These are phyloP conservation scores for Drosophila merina DNA, from an alignment of 2,888 invertebrate genomes.

Conservation along the genomic window DNA sequence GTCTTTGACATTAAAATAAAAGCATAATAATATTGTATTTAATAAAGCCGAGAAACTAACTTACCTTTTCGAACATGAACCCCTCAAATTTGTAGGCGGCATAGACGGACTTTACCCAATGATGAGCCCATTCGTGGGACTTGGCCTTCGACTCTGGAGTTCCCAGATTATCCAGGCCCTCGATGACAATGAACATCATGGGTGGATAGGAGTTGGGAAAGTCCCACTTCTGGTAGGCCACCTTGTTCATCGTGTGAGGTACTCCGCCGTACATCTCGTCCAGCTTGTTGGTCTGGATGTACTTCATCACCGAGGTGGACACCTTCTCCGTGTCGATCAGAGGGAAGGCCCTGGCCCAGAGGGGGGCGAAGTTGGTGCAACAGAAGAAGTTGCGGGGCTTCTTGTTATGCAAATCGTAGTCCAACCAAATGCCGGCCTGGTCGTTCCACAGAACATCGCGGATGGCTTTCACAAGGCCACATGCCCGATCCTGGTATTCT, in stretches of 20 bases:
- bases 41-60: constrained; percentile 25
- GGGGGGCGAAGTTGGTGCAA: constrained; percentile 91
- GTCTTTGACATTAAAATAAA: background rate
- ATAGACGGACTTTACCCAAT: constrained; percentile 92
- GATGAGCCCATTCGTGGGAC: constrained; percentile 89
- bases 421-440: constrained; percentile 93
- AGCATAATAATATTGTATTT: background rate
- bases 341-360: constrained; percentile 92
- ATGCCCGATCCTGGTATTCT: constrained; percentile 87
- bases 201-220: constrained; percentile 98
- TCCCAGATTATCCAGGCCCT: constrained; percentile 89
- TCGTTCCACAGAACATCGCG: constrained; percentile 92
- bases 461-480: constrained; percentile 86
- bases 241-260: constrained; percentile 89
- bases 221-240: constrained; percentile 93
- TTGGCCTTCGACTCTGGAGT: constrained; percentile 87
- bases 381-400: constrained; percentile 90
- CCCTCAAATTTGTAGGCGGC: constrained; percentile 88
- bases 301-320: constrained; percentile 87
- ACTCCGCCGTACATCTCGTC: constrained; percentile 89
- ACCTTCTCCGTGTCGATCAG: constrained; percentile 85
- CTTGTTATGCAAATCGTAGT: constrained; percentile 90
- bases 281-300: constrained; percentile 88
- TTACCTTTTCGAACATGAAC: constrained; percentile 93
- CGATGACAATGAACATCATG: constrained; percentile 91